Evolutionary conservation across 2,113 vertebrate species (phyloP).

Genomic region (Ageneiosus marmoratus): DNA sequence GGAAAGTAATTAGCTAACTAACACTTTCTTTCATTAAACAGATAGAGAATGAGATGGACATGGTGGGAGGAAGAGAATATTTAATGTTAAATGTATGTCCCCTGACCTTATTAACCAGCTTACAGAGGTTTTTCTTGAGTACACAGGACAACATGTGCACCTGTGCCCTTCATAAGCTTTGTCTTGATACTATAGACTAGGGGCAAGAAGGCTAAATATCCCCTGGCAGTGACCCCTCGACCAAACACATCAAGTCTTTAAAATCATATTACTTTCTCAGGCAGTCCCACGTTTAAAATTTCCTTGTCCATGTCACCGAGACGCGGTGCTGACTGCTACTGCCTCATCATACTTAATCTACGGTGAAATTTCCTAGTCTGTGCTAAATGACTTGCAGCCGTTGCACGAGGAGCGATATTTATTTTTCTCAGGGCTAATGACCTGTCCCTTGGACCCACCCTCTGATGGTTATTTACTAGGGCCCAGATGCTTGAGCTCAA

Average conservation of each 20-base stretch:
- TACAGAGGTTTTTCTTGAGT: slow-evolving; percentile 10
- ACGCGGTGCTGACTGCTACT: slow-evolving; percentile 90
- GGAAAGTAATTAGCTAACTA: slow-evolving; percentile 53
- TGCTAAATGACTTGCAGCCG: slow-evolving; percentile 99
- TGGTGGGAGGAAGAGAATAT: background rate
- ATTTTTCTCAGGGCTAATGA: slow-evolving; percentile 99
- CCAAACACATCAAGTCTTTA: slow-evolving; percentile 76
- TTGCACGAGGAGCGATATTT: slow-evolving; percentile 98
- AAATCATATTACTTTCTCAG: slow-evolving; percentile 84
- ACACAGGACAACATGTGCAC: background rate
- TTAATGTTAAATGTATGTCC: slow-evolving; percentile 33
- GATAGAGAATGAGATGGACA: background rate
- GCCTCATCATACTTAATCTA: slow-evolving; percentile 99
- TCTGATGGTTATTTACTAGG: slow-evolving; percentile 99
- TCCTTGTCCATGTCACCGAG: slow-evolving; percentile 84
- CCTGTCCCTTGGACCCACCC: slow-evolving; percentile 98
- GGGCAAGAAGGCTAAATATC: slow-evolving; percentile 14
- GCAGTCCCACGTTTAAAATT: slow-evolving; percentile 85
- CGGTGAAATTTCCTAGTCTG: slow-evolving; percentile 98
- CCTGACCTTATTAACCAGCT: slow-evolving; percentile 25
- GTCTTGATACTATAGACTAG: background rate
- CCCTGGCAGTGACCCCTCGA: slow-evolving; percentile 29
- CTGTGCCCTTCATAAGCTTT: background rate
- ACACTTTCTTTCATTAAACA: slow-evolving; percentile 26
- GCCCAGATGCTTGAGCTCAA: slow-evolving; percentile 99